Evolutionary conservation across 1,140 invertebrate genomes (phyloP).

Genomic region (Camponotus vicinus): DNA sequence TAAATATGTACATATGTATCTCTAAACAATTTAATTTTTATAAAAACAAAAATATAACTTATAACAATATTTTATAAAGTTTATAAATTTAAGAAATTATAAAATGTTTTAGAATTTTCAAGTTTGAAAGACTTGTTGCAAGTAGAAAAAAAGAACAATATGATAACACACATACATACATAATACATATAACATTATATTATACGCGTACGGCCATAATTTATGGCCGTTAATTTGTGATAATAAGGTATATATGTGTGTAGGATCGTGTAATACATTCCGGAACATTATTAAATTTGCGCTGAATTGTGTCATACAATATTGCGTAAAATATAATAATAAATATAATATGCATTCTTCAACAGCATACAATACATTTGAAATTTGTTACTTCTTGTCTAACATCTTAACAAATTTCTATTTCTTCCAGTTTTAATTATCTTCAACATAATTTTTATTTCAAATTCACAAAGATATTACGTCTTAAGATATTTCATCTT

Average conservation of each 20-base stretch:
- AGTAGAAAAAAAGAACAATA: not conserved
- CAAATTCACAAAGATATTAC: too few relatives aligned
- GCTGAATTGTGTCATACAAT: not conserved
- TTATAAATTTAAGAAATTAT: not conserved
- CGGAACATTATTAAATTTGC: constrained; percentile 2
- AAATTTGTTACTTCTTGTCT: not conserved
- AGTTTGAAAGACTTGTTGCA: not conserved
- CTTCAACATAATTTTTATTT: not conserved
- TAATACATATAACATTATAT: not conserved
- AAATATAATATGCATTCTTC: not conserved
- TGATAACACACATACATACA: not conserved
- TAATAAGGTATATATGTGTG: not conserved
- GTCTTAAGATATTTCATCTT: not conserved
- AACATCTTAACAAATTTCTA: not conserved
- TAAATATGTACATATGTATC: not conserved
- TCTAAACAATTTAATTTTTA: not conserved
- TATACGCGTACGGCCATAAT: too few relatives aligned
- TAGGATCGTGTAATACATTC: not conserved
- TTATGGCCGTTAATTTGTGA: not conserved
- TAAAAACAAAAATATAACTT: not conserved
- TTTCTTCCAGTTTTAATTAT: not conserved
- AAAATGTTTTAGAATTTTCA: not conserved
- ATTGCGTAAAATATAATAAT: not conserved
- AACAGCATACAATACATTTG: not conserved
- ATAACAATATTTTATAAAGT: not conserved